These are phyloP conservation scores for Congeria kusceri DNA, from an alignment of 2,888 invertebrate genomes.

Conservation along the genomic window DNA sequence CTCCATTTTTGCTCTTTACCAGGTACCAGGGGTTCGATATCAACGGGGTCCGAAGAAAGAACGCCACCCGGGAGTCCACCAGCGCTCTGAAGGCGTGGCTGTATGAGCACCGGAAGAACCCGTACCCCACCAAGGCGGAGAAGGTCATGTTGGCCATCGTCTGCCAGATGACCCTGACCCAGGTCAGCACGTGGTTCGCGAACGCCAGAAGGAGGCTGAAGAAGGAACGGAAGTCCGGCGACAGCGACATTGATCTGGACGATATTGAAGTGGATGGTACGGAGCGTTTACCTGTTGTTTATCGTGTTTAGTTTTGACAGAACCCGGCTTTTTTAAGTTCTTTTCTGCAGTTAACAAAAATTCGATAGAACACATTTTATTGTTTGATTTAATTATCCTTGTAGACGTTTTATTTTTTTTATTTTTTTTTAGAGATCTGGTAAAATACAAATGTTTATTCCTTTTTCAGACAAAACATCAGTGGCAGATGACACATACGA, in stretches of 20 bases:
- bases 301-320: too few species aligned
- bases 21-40: conserved; percentile 88
- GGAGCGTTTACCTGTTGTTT: background rate
- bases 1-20: too few species aligned
- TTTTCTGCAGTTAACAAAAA: too few species aligned
- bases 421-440: background rate
- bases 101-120: conserved; percentile 98
- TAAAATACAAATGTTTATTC: background rate
- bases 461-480: background rate
- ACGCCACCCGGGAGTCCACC: conserved; percentile 98
- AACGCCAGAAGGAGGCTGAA: conserved; percentile 96
- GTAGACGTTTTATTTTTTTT: too few species aligned
- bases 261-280: conserved; percentile 62
- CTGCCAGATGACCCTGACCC: conserved; percentile 96
- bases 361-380: too few species aligned
- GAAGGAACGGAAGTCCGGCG: conserved; percentile 98
- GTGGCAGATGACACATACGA: conserved; percentile 8
- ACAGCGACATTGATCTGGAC: conserved; percentile 72
- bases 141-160: conserved; percentile 98
- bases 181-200: conserved; percentile 98
- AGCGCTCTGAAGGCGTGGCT: conserved; percentile 98
- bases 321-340: too few species aligned
- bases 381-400: too few species aligned
- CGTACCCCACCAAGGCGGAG: conserved; percentile 98
- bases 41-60: conserved; percentile 94